Base-by-base conservation (phyloP, 2,888 invertebrate species). In the Dasypolia templi region DNA sequence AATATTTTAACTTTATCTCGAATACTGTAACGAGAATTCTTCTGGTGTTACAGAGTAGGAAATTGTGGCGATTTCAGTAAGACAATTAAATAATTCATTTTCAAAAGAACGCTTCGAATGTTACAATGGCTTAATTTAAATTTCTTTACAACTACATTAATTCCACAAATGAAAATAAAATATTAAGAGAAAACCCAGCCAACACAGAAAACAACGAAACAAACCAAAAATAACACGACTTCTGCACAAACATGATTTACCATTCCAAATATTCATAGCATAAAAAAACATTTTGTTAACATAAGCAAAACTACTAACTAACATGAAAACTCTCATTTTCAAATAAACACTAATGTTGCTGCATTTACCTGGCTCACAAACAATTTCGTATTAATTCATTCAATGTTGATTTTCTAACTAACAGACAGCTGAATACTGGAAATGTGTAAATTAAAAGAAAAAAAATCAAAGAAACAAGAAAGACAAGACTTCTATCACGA, bases 1-100 rank as follows among this genome's bases (percentile, higher is more conserved):
- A 94, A 94, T 95, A 95, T 94, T 95, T 95, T 94, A 95, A 92
- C 94, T 94, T 93, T 95, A 95, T 94, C 94, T 94, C 90, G 93
- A 91, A 92, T 93, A 90, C 89, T 92, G 93, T 93, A 93, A 93
- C 93, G 91, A 92, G 94, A 91, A 92, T 91, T 90, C 89, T 91
- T 88, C 83, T 85, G 84, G 69, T 83, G 81, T 46, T 81, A 85
- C 85, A 92, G 92, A 75, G 77, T 85, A 90, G 49, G 49, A 56
- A 75, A 70, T 64, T 73, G 49, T 46, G 12, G 11, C 9, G 3
- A 4, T 3, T 22, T 22, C 86, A 82, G 86, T 83, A 29, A 26
- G 49, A 58, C 39, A 49, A 55, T n/a, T 22, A n/a, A n/a, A n/a
- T n/a, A n/a, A n/a, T n/a, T 35, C 1, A 35, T 53, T 64, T 35